Evolutionary conservation across 2,797 vertebrate genomes (phyloP).

Genomic region (Macrochelys suwanniensis): DNA sequence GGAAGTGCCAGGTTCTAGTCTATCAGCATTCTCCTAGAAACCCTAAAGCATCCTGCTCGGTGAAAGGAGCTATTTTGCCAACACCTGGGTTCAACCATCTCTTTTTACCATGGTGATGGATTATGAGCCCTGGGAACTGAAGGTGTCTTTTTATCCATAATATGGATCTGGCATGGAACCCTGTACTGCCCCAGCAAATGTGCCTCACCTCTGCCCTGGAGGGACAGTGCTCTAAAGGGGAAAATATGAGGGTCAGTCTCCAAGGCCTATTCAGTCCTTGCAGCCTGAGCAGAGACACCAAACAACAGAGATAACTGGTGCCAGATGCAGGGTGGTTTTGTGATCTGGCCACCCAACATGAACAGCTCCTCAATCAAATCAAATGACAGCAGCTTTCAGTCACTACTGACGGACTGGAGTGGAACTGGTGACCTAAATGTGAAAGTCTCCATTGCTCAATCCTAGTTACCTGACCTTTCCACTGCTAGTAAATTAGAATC

Average conservation of each 20-base stretch:
- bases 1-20: neutral
- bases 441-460: neutral
- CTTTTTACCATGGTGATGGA: neutral
- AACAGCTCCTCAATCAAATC: neutral
- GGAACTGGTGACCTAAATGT: neutral
- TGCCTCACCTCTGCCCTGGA: neutral
- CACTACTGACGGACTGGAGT: accelerated
- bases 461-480: neutral
- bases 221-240: neutral
- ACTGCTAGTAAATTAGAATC: neutral
- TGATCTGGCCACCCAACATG: neutral
- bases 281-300: neutral
- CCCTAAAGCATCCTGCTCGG: too few species aligned
- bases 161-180: neutral
- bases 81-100: neutral
- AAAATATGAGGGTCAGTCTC: neutral
- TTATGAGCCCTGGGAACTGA: neutral
- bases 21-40: too few species aligned
- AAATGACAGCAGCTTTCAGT: neutral
- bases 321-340: neutral
- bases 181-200: neutral
- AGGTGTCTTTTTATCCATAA: neutral
- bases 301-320: neutral
- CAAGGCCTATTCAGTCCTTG: neutral
- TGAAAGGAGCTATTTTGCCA: neutral